These are phyloP conservation scores for Pyrrhia umbra DNA, from an alignment of 2,888 invertebrate genomes.

Conservation along the genomic window DNA sequence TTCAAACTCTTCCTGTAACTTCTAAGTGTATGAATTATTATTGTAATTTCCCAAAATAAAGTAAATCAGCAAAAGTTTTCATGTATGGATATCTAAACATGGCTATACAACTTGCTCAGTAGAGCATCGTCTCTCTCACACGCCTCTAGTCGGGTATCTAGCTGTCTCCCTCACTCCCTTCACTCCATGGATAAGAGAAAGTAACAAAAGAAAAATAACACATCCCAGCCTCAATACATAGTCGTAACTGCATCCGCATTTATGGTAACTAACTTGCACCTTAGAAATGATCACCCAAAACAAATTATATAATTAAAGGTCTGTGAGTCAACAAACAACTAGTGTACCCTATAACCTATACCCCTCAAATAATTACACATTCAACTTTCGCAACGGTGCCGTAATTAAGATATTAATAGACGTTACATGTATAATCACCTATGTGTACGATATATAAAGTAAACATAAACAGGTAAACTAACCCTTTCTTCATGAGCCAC, in stretches of 20 bases:
- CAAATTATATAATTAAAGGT: conserved; percentile 51
- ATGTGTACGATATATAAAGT: conserved; percentile 69
- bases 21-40: background rate
- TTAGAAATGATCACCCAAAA: conserved; percentile 48
- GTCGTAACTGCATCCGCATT: conserved; percentile 70
- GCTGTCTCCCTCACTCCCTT: conserved; percentile 84
- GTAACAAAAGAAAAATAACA: conserved; percentile 89
- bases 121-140: conserved; percentile 80
- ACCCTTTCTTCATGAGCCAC: conserved; percentile 90
- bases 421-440: conserved; percentile 65
- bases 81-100: conserved; percentile 70
- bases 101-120: conserved; percentile 74
- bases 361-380: conserved; percentile 62
- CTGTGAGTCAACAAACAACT: conserved; percentile 75
- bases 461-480: conserved; percentile 88
- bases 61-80: conserved; percentile 73
- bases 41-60: conserved; percentile 55
- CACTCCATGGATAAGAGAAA: conserved; percentile 89
- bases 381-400: conserved; percentile 67
- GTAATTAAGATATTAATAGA: conserved; percentile 72
- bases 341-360: conserved; percentile 79
- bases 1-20: conserved; percentile 1
- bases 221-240: conserved; percentile 80
- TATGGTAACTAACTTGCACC: conserved; percentile 54
- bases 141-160: conserved; percentile 62